These are phyloP conservation scores for Carassius auratus DNA, from an alignment of 2,113 vertebrate species.

Conservation along the genomic window DNA sequence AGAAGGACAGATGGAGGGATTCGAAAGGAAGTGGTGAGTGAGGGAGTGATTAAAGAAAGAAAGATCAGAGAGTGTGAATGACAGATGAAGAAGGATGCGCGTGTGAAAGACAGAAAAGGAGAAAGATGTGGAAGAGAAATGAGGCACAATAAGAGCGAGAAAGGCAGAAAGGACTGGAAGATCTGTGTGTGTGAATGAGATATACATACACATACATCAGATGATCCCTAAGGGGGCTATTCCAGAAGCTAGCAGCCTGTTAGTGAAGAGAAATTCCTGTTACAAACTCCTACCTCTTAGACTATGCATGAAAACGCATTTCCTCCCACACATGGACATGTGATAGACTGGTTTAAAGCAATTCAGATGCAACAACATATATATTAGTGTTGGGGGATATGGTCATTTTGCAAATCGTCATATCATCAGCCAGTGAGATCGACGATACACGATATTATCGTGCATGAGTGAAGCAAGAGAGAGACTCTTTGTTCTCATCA, in stretches of 20 bases:
- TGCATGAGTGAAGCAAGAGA: too few relatives aligned
- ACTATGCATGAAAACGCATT: not conserved
- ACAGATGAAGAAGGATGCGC: slow-evolving; percentile 55
- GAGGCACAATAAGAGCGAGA: not conserved
- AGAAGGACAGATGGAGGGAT: slow-evolving; percentile 36
- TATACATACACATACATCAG: slow-evolving; percentile 48
- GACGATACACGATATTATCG: too few relatives aligned
- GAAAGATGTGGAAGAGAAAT: slow-evolving; percentile 40
- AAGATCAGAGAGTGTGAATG: slow-evolving; percentile 43
- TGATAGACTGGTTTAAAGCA: not conserved
- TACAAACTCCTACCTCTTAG: not conserved
- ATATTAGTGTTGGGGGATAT: too few relatives aligned
- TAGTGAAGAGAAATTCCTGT: slow-evolving; percentile 31
- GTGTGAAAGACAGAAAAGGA: slow-evolving; percentile 50
- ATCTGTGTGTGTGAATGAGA: not conserved
- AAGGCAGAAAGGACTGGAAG: slow-evolving; percentile 62
- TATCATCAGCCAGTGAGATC: too few relatives aligned
- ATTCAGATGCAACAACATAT: not conserved
- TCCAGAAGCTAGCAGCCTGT: slow-evolving; percentile 34
- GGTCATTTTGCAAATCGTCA: not conserved
- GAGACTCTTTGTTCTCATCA: too few relatives aligned
- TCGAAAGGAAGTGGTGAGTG: slow-evolving; percentile 16
- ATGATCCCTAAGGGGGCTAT: slow-evolving; percentile 62
- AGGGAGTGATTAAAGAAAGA: slow-evolving; percentile 19
- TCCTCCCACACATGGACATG: slow-evolving; percentile 20